phyloP scores from a whole-genome alignment of 2,888 invertebrate species.

The Ichneumoninae sp. region DNA sequence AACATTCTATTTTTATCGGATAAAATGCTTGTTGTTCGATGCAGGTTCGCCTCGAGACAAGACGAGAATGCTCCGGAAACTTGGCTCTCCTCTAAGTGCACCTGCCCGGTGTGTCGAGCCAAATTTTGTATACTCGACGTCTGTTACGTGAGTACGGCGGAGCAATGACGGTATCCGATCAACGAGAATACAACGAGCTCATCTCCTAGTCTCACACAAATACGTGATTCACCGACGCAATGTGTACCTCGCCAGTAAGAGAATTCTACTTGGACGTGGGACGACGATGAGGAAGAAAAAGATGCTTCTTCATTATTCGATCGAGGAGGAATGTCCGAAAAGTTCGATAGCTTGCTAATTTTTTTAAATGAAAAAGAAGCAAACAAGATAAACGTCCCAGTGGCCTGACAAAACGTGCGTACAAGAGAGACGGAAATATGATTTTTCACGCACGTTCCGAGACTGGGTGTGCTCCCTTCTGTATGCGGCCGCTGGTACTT shows the following conservation, averaged over 20 bases:
- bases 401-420: too few relatives aligned
- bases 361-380: neutral
- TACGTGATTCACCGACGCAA: conserved; percentile 40
- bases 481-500: too few relatives aligned
- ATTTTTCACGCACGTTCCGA: too few relatives aligned
- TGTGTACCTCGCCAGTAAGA: conserved; percentile 40
- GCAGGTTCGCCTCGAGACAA: conserved; percentile 93
- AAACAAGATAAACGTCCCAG: neutral
- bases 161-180: conserved; percentile 51
- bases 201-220: conserved; percentile 39
- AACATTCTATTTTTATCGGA: conserved; percentile 19
- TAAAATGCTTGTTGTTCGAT: conserved; percentile 40
- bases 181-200: conserved; percentile 18
- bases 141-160: conserved; percentile 71
- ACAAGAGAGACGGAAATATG: too few relatives aligned
- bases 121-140: conserved; percentile 95
- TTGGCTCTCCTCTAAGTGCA: conserved; percentile 93
- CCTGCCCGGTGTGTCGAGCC: conserved; percentile 95
- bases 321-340: conserved; percentile 12
- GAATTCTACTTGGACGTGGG: conserved; percentile 12
- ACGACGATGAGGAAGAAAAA: neutral
- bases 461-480: too few relatives aligned
- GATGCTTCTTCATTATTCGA: neutral
- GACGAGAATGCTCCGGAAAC: conserved; percentile 88
- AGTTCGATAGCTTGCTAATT: conserved; percentile 30